Conservation (phyloP, 1,140 invertebrate species). For the Formica exsecta region DNA sequence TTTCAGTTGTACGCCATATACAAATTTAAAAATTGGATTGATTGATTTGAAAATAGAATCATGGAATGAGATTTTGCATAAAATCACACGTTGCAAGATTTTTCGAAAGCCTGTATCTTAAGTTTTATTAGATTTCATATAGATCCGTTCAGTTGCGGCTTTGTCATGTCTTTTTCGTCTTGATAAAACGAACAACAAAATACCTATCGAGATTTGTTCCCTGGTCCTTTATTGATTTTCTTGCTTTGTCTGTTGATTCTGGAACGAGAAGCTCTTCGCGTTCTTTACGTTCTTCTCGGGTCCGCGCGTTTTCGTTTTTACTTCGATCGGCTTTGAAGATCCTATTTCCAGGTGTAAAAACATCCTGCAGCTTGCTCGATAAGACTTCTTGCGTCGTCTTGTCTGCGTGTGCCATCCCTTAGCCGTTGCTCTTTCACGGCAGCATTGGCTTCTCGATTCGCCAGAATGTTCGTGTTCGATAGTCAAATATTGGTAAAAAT, state of each 20-base stretch:
- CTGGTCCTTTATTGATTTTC: slow-evolving; percentile 58
- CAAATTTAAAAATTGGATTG: background rate
- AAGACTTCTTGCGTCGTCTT: slow-evolving; percentile 51
- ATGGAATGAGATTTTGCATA: background rate
- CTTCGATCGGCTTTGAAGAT: slow-evolving; percentile 61
- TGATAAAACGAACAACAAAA: slow-evolving; percentile 46
- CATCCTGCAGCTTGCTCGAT: slow-evolving; percentile 58
- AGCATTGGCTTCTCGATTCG: slow-evolving; percentile 41
- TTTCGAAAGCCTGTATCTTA: background rate
- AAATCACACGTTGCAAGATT: background rate
- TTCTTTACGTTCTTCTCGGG: slow-evolving; percentile 40
- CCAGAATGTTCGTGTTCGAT: slow-evolving; percentile 21
- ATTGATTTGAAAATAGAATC: too few relatives aligned
- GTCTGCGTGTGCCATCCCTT: slow-evolving; percentile 43
- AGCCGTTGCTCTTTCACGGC: slow-evolving; percentile 30
- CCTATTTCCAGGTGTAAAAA: slow-evolving; percentile 63
- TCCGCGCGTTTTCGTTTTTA: slow-evolving; percentile 55
- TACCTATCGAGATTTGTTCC: slow-evolving; percentile 54
- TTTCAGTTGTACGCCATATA: background rate
- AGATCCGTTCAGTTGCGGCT: background rate
- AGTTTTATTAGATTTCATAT: slow-evolving; percentile 31
- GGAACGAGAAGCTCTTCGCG: slow-evolving; percentile 25
- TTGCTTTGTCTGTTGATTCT: slow-evolving; percentile 60
- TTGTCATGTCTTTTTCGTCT: background rate
- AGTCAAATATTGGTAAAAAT: slow-evolving; percentile 59